A percentile compares a stretch with the other conserved stretches of the same genome.
Evolutionary conservation across 2,888 invertebrate genomes (phyloP).

Genomic region (Platynereis dumerilii): DNA sequence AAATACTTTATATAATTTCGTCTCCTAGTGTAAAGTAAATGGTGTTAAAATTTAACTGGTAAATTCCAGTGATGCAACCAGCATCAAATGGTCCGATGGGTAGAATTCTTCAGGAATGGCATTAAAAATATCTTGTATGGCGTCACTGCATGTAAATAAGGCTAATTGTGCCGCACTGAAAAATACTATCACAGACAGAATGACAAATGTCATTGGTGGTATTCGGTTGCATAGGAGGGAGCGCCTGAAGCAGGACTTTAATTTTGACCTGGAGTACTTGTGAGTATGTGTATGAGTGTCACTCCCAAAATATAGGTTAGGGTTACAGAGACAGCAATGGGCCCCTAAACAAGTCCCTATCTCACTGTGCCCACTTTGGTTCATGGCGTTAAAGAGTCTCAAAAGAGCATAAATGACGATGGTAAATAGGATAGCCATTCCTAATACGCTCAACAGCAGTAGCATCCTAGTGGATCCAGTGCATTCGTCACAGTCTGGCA

Average conservation of each 20-base stretch:
- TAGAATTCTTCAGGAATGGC: constrained; percentile 50
- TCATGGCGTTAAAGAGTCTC: constrained; percentile 42
- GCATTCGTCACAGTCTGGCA: constrained; percentile 51
- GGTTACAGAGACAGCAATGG: constrained; percentile 52
- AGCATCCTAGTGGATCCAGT: constrained; percentile 31
- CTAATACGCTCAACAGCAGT: constrained; percentile 11
- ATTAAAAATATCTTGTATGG: constrained; percentile 40
- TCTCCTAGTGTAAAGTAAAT: no score
- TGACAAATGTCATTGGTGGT: constrained; percentile 44
- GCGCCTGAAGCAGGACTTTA: constrained; percentile 5
- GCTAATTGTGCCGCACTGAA: constrained; percentile 32
- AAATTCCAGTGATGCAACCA: constrained; percentile 28
- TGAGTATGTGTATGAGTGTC: constrained; percentile 10
- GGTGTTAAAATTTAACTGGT: no score
- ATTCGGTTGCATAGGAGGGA: constrained; percentile 40
- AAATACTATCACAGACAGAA: constrained; percentile 35
- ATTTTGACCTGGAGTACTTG: constrained; percentile 11
- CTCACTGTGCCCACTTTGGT: constrained; percentile 39
- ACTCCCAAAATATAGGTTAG: constrained; percentile 37
- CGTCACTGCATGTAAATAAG: constrained; percentile 34
- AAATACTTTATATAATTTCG: no score
- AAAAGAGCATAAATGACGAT: constrained; percentile 44
- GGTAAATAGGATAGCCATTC: constrained; percentile 33
- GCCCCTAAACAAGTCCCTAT: constrained; percentile 40
- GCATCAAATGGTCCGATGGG: constrained; percentile 56